phyloP scores from a whole-genome alignment of 2,888 invertebrate genomes.

The Dorcus parallelipipedus region DNA sequence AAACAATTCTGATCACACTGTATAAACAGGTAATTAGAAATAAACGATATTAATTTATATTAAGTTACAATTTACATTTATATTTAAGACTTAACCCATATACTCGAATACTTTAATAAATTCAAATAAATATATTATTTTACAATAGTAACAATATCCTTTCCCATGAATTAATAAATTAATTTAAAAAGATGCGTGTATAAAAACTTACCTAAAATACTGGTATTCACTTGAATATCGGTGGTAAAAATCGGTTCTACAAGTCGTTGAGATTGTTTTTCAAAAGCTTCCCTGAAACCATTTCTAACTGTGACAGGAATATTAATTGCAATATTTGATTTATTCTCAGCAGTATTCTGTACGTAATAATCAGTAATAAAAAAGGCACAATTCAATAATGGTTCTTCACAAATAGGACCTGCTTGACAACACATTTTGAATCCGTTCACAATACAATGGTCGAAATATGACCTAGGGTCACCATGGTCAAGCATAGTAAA shows the following conservation, averaged over 20 bases:
- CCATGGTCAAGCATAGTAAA: conserved; percentile 47
- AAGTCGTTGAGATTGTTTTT: conserved; percentile 82
- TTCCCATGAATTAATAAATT: too few relatives aligned
- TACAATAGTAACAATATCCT: background rate
- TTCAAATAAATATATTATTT: background rate
- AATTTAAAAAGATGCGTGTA: background rate
- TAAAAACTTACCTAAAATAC: conserved; percentile 24
- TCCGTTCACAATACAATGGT: conserved; percentile 79
- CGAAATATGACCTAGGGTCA: conserved; percentile 62
- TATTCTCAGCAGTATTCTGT: conserved; percentile 31
- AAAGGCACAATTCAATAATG: conserved; percentile 93
- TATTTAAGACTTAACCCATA: background rate
- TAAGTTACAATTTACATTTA: too few relatives aligned
- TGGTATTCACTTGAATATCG: conserved; percentile 43
- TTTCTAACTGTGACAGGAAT: conserved; percentile 43
- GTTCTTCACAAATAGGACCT: conserved; percentile 96
- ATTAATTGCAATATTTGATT: conserved; percentile 23
- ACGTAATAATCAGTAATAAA: conserved; percentile 80
- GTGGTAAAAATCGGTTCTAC: conserved; percentile 86
- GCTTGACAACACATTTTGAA: conserved; percentile 80
- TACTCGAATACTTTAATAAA: conserved; percentile 3
- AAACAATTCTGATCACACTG: too few relatives aligned
- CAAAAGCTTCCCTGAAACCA: conserved; percentile 83
- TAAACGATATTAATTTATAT: too few relatives aligned
- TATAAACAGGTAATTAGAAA: too few relatives aligned